Base-by-base conservation (phyloP, 2,888 invertebrate genomes). In the Eristalinus aeneus region DNA sequence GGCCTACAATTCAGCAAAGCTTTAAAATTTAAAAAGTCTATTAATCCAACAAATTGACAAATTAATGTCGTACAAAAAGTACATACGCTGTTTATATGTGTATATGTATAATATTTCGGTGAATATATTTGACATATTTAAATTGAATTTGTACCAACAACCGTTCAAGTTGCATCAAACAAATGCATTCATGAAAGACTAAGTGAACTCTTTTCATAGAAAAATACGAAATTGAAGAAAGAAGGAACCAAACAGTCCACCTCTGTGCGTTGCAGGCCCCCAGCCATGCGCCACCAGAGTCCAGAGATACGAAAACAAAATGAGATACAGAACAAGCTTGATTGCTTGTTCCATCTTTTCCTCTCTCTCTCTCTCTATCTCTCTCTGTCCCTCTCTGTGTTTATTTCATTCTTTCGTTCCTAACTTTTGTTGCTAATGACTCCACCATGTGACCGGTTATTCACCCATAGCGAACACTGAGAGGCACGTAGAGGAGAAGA, bases 371-470 rank as follows among this genome's bases (percentile, higher is more conserved):
- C 46, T 16, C 1, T 46, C n/a, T 46, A 5, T 27, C 27, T 27
- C n/a, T n/a, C n/a, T n/a, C n/a, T n/a, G n/a, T n/a, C n/a, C n/a
- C 39, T 39, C n/a, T 39, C 39, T n/a, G 1, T 39, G n/a, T 39
- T 39, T 39, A 39, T 39, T n/a, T n/a, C 27, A 5, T 27, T 27
- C 27, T 27, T 27, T 27, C 27, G 27, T 27, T 27, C 27, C 27
- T 27, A 8, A 22, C 77, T 73, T 80, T 80, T 75, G 71, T 80
- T 56, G 80, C 75, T 84, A 75, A 80, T 71, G 84, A 84, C 71
- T 80, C 65, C 79, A 80, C 67, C 65, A 71, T 80, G 67, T 84
- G 84, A 84, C 84, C 84, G 84, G 84, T 84, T 84, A 84, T 84
- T 84, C 84, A 84, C 84, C 84, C 84, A 84, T 84, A 80, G 84